phyloP scores from a whole-genome alignment of 2,888 invertebrate species.

The Lagria hirta region DNA sequence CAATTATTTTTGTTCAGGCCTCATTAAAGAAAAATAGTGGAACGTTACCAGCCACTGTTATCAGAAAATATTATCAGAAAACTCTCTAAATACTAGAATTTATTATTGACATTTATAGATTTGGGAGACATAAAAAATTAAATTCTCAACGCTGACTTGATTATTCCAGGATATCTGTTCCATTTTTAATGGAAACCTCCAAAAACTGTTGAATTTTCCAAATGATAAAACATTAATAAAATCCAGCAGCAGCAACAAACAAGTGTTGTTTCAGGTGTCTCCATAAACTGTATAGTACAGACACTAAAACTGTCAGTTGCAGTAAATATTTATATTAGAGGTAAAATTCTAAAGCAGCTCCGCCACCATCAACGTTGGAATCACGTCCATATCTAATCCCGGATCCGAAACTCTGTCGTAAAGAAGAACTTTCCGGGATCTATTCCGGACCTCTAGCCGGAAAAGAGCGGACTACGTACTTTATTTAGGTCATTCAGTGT shows the following conservation, averaged over 20 bases:
- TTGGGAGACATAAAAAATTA: no score
- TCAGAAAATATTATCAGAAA: no score
- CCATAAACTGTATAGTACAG: constrained; percentile 30
- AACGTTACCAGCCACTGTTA: no score
- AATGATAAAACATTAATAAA: no score
- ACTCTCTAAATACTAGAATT: no score
- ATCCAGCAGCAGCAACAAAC: no score
- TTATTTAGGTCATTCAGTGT: no score
- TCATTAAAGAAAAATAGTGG: no score
- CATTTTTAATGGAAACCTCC: constrained; percentile 4
- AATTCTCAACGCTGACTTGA: neutral
- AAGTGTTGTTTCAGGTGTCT: constrained; percentile 33
- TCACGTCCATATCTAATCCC: constrained; percentile 24
- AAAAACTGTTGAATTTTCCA: neutral
- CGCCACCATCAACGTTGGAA: constrained; percentile 21
- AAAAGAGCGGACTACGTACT: constrained; percentile 8
- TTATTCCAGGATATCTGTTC: neutral
- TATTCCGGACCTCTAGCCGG: constrained; percentile 2
- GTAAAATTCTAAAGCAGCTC: constrained; percentile 27
- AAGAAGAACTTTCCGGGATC: constrained; percentile 13
- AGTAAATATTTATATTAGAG: constrained; percentile 35
- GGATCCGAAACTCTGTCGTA: constrained; percentile 10
- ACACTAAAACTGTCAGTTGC: constrained; percentile 33
- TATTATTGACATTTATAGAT: no score
- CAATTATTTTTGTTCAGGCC: no score